Evolutionary conservation across 2,113 vertebrate species (phyloP).

Genomic region (Percina caprodes): DNA sequence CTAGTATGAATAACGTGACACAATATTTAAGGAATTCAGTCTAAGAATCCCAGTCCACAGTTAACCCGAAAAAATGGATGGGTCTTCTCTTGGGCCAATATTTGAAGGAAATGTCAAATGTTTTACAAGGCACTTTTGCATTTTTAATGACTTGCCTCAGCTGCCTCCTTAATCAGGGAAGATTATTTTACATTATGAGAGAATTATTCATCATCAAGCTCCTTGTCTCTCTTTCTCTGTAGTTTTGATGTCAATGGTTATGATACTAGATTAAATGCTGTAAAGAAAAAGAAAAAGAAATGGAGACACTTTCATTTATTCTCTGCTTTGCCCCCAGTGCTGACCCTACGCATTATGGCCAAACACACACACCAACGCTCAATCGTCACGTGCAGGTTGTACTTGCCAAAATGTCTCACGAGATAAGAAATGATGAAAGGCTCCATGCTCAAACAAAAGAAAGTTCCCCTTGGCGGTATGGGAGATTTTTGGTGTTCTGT

Average conservation of each 20-base stretch:
- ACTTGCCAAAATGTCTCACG: slow-evolving; percentile 61
- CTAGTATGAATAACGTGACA: neutral
- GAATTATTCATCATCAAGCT: slow-evolving; percentile 44
- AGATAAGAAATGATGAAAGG: slow-evolving; percentile 73
- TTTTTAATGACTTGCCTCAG: slow-evolving; percentile 56
- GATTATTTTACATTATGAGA: slow-evolving; percentile 40
- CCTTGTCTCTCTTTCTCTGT: slow-evolving; percentile 37
- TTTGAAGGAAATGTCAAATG: slow-evolving; percentile 48
- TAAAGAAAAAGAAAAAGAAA: neutral
- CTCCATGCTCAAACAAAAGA: slow-evolving; percentile 65
- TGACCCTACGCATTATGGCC: slow-evolving; percentile 58
- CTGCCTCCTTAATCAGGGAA: slow-evolving; percentile 34
- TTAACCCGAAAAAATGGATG: neutral
- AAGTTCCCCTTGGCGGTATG: slow-evolving; percentile 54
- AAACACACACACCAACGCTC: slow-evolving; percentile 57
- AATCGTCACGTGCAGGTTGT: slow-evolving; percentile 64
- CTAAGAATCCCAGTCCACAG: neutral
- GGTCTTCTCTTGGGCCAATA: slow-evolving; percentile 19
- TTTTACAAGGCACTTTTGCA: slow-evolving; percentile 43
- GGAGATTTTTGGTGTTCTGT: slow-evolving; percentile 48
- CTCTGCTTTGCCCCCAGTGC: slow-evolving; percentile 60
- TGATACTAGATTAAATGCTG: slow-evolving; percentile 44
- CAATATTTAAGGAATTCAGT: neutral
- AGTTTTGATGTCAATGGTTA: slow-evolving; percentile 40
- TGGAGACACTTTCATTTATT: slow-evolving; percentile 54